These are phyloP conservation scores for Vulpes ferrilata DNA, from an alignment of 2,113 vertebrate species.

Conservation along the genomic window DNA sequence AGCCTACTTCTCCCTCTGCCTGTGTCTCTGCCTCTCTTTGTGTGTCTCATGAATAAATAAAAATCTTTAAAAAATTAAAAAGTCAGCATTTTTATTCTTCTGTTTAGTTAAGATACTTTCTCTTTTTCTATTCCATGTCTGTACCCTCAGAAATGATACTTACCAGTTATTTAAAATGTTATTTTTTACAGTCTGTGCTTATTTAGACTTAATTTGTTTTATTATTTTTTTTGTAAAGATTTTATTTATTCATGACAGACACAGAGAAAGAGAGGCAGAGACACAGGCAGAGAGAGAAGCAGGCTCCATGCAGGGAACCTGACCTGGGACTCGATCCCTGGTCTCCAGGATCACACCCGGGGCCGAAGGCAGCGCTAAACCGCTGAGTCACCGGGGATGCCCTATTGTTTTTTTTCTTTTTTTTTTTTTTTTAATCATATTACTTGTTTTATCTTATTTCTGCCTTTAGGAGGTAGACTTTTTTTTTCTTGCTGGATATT, in stretches of 20 bases:
- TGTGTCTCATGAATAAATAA: too few relatives aligned
- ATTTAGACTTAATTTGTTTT: slow-evolving; percentile 7
- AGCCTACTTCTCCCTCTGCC: too few relatives aligned
- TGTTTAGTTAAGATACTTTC: neutral
- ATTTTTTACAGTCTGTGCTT: neutral
- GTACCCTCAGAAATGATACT: slow-evolving; percentile 17
- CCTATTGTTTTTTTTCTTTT: neutral
- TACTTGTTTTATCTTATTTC: neutral
- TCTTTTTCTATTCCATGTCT: neutral
- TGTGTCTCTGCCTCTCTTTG: too few relatives aligned
- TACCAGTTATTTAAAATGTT: neutral
- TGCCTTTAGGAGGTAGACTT: neutral
- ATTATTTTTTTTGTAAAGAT: neutral
- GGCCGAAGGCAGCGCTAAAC: too few relatives aligned
- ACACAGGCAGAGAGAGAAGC: too few relatives aligned
- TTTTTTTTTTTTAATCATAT: neutral
- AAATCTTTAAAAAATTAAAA: too few relatives aligned
- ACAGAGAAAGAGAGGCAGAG: too few relatives aligned
- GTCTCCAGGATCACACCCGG: too few relatives aligned
- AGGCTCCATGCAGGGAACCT: too few relatives aligned
- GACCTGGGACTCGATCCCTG: too few relatives aligned
- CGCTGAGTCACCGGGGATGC: too few relatives aligned
- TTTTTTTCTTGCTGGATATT: neutral
- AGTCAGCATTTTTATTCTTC: slow-evolving; percentile 18
- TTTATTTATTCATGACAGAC: too few relatives aligned